Evolutionary conservation across 2,113 vertebrate genomes (phyloP).

Genomic region (Mugil cephalus): DNA sequence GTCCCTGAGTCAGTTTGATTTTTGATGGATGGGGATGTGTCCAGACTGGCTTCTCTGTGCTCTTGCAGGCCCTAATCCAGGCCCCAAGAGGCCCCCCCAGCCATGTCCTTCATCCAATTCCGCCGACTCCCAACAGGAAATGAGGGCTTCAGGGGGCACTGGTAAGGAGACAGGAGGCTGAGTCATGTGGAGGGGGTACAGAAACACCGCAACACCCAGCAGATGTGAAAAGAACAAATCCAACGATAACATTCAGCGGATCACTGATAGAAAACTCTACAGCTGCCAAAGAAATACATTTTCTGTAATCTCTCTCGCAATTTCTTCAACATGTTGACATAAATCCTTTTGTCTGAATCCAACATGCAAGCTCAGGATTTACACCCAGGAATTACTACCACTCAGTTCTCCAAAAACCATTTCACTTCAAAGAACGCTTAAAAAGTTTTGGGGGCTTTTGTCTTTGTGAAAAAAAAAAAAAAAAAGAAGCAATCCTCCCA

Average conservation of each 20-base stretch:
- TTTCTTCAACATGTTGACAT: conserved; percentile 46
- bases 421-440: conserved; percentile 78
- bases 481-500: conserved; percentile 51
- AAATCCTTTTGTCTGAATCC: conserved; percentile 61
- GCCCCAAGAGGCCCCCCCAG: conserved; percentile 60
- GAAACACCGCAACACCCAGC: conserved; percentile 45
- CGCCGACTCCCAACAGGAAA: conserved; percentile 82
- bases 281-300: conserved; percentile 32
- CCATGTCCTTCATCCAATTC: conserved; percentile 73
- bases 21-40: conserved; percentile 70
- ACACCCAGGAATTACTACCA: conserved; percentile 69
- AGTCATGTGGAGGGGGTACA: conserved; percentile 58
- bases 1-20: conserved; percentile 50
- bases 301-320: conserved; percentile 38
- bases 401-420: conserved; percentile 49
- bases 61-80: conserved; percentile 52
- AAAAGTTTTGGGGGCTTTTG: conserved; percentile 73
- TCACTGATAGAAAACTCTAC: conserved; percentile 41
- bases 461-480: conserved; percentile 38
- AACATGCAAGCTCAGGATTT: conserved; percentile 49
- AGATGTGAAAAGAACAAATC: conserved; percentile 63
- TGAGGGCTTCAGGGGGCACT: conserved; percentile 81
- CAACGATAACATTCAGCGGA: conserved; percentile 41
- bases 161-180: conserved; percentile 55
- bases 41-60: conserved; percentile 41